Base-by-base conservation (phyloP, 1,140 invertebrate genomes). In the Pseudomyrmex flavicornis region DNA sequence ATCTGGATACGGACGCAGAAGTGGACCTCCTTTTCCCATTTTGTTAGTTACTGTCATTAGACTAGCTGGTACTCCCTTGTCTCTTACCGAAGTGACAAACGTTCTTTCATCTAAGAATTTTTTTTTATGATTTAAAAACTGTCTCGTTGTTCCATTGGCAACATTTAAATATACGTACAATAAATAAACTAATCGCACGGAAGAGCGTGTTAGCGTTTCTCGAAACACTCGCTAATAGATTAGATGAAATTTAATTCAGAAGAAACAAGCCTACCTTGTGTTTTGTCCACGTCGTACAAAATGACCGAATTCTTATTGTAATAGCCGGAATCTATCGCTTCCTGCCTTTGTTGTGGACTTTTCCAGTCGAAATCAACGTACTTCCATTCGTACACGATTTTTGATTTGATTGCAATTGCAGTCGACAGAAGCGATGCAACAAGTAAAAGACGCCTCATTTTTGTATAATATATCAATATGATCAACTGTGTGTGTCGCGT, bases 1-100 rank as follows among this genome's bases (percentile, higher is more conserved):
- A 50, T 59, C 2, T 35, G 82, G 73, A 83, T 76, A 83, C 2
- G 73, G 73, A 12, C 2, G 9, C 20, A 83, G 15, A 62, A 76
- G 50, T 17, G 44, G 61, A 66, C 73, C 52, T 10, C 54, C 73
- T 10, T 3, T 1, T n/a, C 20, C 17, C 2, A 5, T 66, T 35
- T 52, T 13, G 0, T 52, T 0, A 46, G 15, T 62, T 46, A 83
- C 17, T 7, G 15, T 59, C 35, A 9, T 22, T 9, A 83, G 0
- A 48, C 15, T 68, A 15, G 61, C 82, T 2, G 72, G 62, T n/a
- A 74, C 5, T 48, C 62, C 70, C 1, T 20, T 0, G 9, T 48
- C 4, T 20, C 66, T 76, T 13, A 46, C 13, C 20, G 26, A 1
- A 48, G 52, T 76, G 17, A 65, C 17, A 15, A 79, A 79, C 20